Evolutionary conservation across 1,140 invertebrate species (phyloP).

Genomic region (Ptiloglossa arizonensis): DNA sequence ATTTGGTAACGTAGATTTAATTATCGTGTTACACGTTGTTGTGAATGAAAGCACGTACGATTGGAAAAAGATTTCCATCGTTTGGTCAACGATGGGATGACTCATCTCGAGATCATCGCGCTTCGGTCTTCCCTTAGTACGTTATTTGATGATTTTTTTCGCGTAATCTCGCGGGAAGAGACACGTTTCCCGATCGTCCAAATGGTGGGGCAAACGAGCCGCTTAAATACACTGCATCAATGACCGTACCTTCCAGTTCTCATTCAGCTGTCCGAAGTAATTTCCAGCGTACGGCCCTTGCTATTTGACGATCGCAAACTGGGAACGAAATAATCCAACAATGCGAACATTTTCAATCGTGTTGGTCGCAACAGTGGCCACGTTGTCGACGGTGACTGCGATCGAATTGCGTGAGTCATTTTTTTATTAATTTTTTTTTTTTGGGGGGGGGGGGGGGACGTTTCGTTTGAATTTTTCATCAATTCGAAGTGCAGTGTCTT

Average conservation of each 20-base stretch:
- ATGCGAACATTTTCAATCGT: neutral
- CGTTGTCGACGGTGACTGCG: conserved; percentile 6
- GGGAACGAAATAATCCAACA: neutral
- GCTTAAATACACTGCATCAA: conserved; percentile 73
- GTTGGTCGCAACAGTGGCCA: neutral
- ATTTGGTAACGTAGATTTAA: too few species aligned
- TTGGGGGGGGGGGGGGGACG: too few species aligned
- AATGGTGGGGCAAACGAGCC: conserved; percentile 54
- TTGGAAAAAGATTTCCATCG: neutral
- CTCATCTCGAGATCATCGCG: neutral
- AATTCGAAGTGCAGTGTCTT: too few species aligned
- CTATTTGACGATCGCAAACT: neutral
- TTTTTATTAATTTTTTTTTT: too few species aligned
- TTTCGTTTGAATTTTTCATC: too few species aligned
- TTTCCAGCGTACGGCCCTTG: neutral
- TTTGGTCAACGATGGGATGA: neutral
- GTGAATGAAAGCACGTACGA: neutral
- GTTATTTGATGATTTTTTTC: conserved; percentile 4
- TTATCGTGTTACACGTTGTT: too few species aligned
- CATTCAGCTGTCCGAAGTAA: conserved; percentile 51
- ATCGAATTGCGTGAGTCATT: conserved; percentile 42
- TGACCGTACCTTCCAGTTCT: conserved; percentile 69
- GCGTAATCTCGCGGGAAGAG: conserved; percentile 26
- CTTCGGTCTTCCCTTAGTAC: neutral
- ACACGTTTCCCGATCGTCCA: neutral